Evolutionary conservation across 2,797 vertebrate genomes (phyloP), one percentile per base, ranked within the genome.

Genomic region (Phalloptychus januarius): DNA sequence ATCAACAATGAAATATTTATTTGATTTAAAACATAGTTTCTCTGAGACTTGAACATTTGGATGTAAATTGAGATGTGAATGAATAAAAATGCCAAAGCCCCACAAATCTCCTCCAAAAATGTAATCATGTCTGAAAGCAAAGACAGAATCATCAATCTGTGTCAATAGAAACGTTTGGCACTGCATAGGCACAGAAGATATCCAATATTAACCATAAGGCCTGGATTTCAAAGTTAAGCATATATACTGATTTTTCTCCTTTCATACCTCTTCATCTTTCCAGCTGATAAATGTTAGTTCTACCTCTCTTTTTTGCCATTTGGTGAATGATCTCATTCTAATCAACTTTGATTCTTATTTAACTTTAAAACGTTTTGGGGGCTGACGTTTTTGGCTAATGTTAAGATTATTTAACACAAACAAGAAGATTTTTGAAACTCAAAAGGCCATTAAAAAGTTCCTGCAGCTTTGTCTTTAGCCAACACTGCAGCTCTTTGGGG

Each of bases 401-500:
- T 6, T 25, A 23, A 31, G 2, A 61, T 36, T 16, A 15, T 15
- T 36, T n/a, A 10, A 33, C 8, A 4, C 8, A 12, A 25, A 13
- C 7, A 16, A 36, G 38, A 44, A 42, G 25, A 45, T 31, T 73
- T 54, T n/a, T 6, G 3, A 18, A 16, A 12, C n/a, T 18, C 23
- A 5, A 54, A 31, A n/a, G 78, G 36, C 38, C 65, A 70, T 2
- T 56, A 36, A 79, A 76, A 78, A 18, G 40, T 72, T 71, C n/a
- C 11, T 20, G 71, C 52, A 61, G 61, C 20, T 58, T 13, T 1
- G 38, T 77, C 74, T 77, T 36, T 1, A 50, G 78, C 45, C 20
- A 6, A 2, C 3, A 44, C 85, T 75, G 70, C 74, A 10, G 73
- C 77, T 84, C 88, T 78, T 83, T 70, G 1, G 85, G 83, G 85